Evolutionary conservation across 2,888 invertebrate genomes (phyloP).

Genomic region (Itoplectis maculator): DNA sequence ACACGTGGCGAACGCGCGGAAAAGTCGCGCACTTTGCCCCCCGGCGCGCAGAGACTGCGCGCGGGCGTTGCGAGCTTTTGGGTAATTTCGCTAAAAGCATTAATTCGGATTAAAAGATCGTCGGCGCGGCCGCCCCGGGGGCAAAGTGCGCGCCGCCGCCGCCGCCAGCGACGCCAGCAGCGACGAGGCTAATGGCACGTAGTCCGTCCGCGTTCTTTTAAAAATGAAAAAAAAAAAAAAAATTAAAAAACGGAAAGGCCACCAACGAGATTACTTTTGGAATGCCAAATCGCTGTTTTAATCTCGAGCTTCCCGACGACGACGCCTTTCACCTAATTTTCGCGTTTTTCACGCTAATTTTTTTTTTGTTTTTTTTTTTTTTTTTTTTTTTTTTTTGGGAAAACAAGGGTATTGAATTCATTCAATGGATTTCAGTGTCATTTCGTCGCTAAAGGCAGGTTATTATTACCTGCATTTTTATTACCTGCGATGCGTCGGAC

Average conservation of each 20-base stretch:
- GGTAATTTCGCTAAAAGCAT: constrained; percentile 82
- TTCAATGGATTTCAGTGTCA: too few relatives aligned
- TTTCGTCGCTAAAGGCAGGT: too few relatives aligned
- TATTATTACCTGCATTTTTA: too few relatives aligned
- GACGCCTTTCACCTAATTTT: constrained; percentile 7
- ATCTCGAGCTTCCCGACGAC: constrained; percentile 3
- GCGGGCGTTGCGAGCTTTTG: constrained; percentile 76
- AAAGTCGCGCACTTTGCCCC: too few relatives aligned
- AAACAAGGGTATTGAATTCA: too few relatives aligned
- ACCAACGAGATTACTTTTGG: neutral
- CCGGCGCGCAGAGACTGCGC: constrained; percentile 72
- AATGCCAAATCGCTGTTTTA: constrained; percentile 47
- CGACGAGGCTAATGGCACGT: constrained; percentile 75
- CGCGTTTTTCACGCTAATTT: constrained; percentile 11
- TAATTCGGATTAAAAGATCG: constrained; percentile 83
- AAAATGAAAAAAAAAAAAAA: constrained; percentile 6
- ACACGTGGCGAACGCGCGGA: too few relatives aligned
- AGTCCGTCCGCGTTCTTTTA: constrained; percentile 34
- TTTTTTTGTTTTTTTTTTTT: neutral
- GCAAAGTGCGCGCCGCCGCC: constrained; percentile 71
- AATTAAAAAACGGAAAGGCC: neutral
- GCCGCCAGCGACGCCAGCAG: constrained; percentile 62
- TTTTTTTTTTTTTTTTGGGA: too few relatives aligned
- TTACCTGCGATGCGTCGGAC: neutral
- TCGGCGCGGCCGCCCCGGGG: constrained; percentile 64